Conservation (phyloP, 2,888 invertebrate species). For the Willowsia nigromaculata region DNA sequence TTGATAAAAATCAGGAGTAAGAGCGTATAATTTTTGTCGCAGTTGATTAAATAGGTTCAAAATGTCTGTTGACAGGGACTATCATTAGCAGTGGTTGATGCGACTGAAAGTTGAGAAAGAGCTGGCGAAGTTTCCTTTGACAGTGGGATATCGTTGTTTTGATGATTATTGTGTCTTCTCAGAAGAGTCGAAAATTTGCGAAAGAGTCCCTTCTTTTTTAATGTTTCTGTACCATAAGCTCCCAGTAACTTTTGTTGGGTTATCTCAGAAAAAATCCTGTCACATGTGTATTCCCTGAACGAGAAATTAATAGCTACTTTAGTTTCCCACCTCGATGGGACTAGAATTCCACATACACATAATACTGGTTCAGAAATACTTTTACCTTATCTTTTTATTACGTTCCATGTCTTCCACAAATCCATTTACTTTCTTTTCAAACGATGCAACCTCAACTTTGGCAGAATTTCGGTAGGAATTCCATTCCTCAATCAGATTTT, state of each 20-base stretch:
- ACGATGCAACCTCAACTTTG: constrained; percentile 1
- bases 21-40: too few relatives aligned
- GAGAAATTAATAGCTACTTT: constrained; percentile 10
- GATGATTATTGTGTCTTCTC: constrained; percentile 53
- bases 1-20: too few relatives aligned
- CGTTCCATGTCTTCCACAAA: constrained; percentile 49
- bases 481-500: constrained; percentile 70
- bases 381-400: constrained; percentile 48
- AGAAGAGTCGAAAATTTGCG: constrained; percentile 70
- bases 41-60: neutral
- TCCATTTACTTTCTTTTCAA: constrained; percentile 9
- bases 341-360: too few relatives aligned
- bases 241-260: constrained; percentile 46
- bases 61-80: constrained; percentile 32
- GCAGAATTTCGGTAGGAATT: constrained; percentile 39
- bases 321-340: too few relatives aligned
- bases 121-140: constrained; percentile 11
- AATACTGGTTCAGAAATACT: too few relatives aligned
- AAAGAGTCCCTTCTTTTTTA: constrained; percentile 62
- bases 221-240: constrained; percentile 27
- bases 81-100: neutral
- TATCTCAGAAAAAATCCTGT: constrained; percentile 62
- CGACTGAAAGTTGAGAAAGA: constrained; percentile 44
- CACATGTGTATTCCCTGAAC: constrained; percentile 59
- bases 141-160: neutral